phyloP scores from a whole-genome alignment of 1,140 invertebrate species.

The Lordiphosa clarofinis region DNA sequence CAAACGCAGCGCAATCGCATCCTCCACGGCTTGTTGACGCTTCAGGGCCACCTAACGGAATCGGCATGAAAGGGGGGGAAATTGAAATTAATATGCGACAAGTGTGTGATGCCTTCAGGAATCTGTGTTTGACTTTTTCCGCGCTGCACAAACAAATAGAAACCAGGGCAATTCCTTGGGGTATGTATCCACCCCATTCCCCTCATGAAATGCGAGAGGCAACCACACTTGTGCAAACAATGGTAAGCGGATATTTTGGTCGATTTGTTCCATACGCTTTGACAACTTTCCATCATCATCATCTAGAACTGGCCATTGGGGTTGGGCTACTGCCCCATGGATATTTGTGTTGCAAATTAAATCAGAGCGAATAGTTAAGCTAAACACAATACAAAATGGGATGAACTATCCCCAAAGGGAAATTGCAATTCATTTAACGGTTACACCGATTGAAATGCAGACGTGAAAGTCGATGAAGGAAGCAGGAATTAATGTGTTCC shows the following conservation, averaged over 20 bases:
- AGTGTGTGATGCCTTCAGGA: constrained; percentile 37
- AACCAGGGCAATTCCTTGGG: constrained; percentile 52
- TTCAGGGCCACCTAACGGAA: constrained; percentile 93
- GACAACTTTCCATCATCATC: constrained; percentile 74
- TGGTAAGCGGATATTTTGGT: constrained; percentile 72
- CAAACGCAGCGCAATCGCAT: constrained; percentile 95
- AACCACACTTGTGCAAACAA: constrained; percentile 75
- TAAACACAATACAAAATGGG: constrained; percentile 51
- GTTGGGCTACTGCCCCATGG: constrained; percentile 17
- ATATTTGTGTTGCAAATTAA: constrained; percentile 63
- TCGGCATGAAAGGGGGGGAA: constrained; percentile 25
- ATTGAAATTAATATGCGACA: constrained; percentile 79
- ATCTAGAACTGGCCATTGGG: constrained; percentile 12
- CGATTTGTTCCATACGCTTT: constrained; percentile 65
- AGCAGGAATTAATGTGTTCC: not conserved
- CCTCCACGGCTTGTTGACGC: constrained; percentile 97
- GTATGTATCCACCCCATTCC: constrained; percentile 15
- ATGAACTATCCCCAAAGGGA: constrained; percentile 4
- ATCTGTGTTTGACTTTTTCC: constrained; percentile 59
- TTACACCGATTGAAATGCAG: too few species aligned
- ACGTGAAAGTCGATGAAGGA: not conserved
- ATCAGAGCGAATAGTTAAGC: constrained; percentile 30
- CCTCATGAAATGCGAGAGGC: constrained; percentile 52
- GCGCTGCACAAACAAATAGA: constrained; percentile 26
- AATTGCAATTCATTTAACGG: constrained; percentile 2